Base-by-base conservation (phyloP, 2,113 vertebrate genomes). In the Eudorcas thomsonii region DNA sequence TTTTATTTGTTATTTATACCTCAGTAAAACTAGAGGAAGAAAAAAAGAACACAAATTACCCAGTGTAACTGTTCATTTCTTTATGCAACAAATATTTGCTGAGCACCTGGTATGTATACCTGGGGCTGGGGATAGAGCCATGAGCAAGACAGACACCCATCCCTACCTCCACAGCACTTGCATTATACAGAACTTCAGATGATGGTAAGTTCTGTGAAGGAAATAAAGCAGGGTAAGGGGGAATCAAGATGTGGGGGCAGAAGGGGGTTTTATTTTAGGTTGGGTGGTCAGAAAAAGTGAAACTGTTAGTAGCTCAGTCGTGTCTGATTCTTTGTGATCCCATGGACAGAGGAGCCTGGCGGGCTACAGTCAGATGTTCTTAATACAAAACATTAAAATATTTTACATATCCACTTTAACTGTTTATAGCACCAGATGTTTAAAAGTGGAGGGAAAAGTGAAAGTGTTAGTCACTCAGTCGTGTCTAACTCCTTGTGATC, bases 41-140 rank as follows among this genome's bases (percentile, higher is more conserved):
- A 13, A 67, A 39, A 62, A 67, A 39, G 30, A 64, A 39, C 26
- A 48, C 45, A 87, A 96, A 96, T 19, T 85, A 93, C 62, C 71
- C 11, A 88, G 30, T 54, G 64, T 62, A 83, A 78, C 17, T 10
- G n/a, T 67, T 60, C 50, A 88, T 71, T 94, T 74, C 88, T 60
- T 67, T 95, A 52, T 91, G 86, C 16, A 82, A 82, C 50, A 91
- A 83, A 62, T 82, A 67, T 77, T 96, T 97, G 25, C 36, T 60
- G 36, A 96, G 45, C 21, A 94, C 55, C 71, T 94, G 21, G 54
- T 87, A 33, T 26, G 57, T 36, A 25, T 93, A 48, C 43, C 50
- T 90, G 12, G 60, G 90, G 30, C 64, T 80, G 21, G 50, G 16
- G 15, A 67, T 28, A 71, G 23, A 92, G 30, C 50, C 50, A 33